Evolutionary conservation across 2,797 vertebrate genomes (phyloP), one percentile per base, ranked within the genome.

Genomic region (Cynodonichthys magdalenae): DNA sequence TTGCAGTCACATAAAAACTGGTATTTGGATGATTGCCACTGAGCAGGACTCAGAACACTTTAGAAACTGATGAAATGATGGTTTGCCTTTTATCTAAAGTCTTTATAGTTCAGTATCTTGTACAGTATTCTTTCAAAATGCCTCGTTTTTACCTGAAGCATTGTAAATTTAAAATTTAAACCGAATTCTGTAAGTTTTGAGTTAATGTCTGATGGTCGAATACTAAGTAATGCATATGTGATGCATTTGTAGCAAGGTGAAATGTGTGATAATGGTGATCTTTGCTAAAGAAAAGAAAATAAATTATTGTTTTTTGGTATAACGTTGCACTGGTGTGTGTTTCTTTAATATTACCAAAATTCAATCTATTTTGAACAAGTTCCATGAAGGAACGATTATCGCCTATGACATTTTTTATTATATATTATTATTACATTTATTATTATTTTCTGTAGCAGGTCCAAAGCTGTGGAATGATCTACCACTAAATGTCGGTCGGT

Each of bases 221-320:
- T 36, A 10, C 90, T 75, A 71, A 93, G 94, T 96, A 93, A 92
- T 93, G 87, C 89, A 90, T 96, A 94, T 92, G 95, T 91, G 91
- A 93, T 90, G 92, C 89, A 92, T 92, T 93, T 94, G 93, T 97
- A 97, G 94, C 92, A 94, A 94, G 91, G 70, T 94, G 91, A 94
- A 95, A 87, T 90, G 91, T 95, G 96, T 93, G 94, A 92, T 95
- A 92, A 95, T 93, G 95, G 95, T 98, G 94, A 93, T 93, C 89
- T 94, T 93, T 91, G 93, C 91, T 93, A 91, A 94, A 87, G 73
- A 90, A 90, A 87, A 83, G 63, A 79, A 69, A 96, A 95, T 96
- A 97, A 96, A 96, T 96, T 95, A 95, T 97, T 96, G 93, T 94
- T 95, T 95, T 86, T 94, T 84, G 79, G 68, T 88, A 89, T 45